Evolutionary conservation across 1,140 invertebrate genomes (phyloP), one percentile per base, ranked within the genome.

Genomic region (Saccostrea cuccullata): DNA sequence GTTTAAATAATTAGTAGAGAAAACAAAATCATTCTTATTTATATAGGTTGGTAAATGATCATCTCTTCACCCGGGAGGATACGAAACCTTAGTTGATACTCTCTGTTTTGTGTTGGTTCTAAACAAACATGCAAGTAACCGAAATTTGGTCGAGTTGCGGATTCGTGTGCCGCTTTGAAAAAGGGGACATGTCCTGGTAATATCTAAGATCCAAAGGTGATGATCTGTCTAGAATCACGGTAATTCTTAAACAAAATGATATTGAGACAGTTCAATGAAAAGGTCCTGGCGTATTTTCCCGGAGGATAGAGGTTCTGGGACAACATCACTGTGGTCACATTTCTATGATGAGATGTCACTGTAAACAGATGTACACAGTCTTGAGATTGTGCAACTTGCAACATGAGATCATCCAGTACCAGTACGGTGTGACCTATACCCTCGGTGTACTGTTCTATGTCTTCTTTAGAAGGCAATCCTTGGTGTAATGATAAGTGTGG

Each of bases 321-420:
- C 9, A 88, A 12, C 17, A 86, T 85, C 13, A 88, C 17, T 30
- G 58, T 55, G 20, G 6, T 70, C 15, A 83, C 40, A 55, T 89
- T 86, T 17, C 85, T 26, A 30, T 86, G 85, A 36, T 89, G 87
- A 17, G 84, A 88, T 3, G 67, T 82, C 8, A 86, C 87, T 4
- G 87, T 88, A 40, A 86, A 82, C 30, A 88, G 40, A 23, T 88
- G 87, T 82, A 86, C 47, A 55, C 47, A 82, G 12, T 88, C 84
- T 13, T 86, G 47, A 40, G 55, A 82, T 77, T 47, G 55, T 9
- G 84, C 55, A 23, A 88, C 73, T 58, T 82, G 26, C 12, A 82
- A 20, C 88, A 88, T 88, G 15, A 88, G 73, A 47, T 88, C 88
- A 73, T 88, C 70, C 15, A 88, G 23, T 40, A 88, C 87, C 55